phyloP scores from a whole-genome alignment of 2,113 vertebrate species.

The Caracal caracal region DNA sequence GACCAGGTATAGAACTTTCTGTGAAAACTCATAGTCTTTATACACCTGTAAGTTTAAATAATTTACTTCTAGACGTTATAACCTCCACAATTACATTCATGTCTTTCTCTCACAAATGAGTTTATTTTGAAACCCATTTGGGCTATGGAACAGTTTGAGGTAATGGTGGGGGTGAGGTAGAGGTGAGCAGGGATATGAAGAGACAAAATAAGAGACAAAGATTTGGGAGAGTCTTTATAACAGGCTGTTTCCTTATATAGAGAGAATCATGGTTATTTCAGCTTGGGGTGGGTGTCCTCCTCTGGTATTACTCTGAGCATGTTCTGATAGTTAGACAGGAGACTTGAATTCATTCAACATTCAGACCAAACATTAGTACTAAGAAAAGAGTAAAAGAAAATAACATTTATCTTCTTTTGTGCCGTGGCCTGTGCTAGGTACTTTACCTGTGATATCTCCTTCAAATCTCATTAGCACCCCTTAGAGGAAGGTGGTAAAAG shows the following conservation, averaged over 20 bases:
- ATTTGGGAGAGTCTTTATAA: not conserved
- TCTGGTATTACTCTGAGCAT: not conserved
- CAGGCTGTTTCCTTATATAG: not conserved
- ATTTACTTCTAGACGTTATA: not conserved
- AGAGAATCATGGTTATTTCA: not conserved
- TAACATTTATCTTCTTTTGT: not conserved
- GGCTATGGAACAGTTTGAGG: not conserved
- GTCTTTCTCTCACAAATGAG: not conserved
- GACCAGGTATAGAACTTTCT: not conserved
- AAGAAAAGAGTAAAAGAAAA: conserved; percentile 23
- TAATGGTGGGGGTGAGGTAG: not conserved
- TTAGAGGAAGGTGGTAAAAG: not conserved
- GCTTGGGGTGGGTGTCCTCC: not conserved
- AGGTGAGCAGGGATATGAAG: not conserved
- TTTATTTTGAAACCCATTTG: conserved; percentile 19
- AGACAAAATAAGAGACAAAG: not conserved
- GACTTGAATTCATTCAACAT: not conserved
- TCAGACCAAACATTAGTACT: not conserved
- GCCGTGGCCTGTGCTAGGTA: not conserved
- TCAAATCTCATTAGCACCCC: not conserved
- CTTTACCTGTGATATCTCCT: not conserved
- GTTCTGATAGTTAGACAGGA: not conserved
- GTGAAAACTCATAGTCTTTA: not conserved
- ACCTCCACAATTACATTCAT: not conserved
- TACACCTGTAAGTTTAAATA: not conserved